These are phyloP conservation scores for Camptogramma bilineatum DNA, from an alignment of 2,888 invertebrate species.

Conservation along the genomic window DNA sequence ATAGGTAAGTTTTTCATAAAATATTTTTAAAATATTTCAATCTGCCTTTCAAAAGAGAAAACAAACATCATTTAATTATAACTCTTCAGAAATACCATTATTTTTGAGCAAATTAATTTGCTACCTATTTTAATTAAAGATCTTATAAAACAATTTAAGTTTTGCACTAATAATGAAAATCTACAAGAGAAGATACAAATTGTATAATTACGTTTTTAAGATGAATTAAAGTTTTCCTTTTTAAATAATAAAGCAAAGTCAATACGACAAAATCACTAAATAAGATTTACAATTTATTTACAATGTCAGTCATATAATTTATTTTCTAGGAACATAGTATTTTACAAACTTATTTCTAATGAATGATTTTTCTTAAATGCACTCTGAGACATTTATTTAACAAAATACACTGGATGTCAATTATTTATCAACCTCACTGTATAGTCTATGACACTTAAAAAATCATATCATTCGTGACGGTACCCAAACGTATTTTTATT, in stretches of 20 bases:
- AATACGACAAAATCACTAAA: constrained; percentile 31
- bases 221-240: neutral
- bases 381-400: constrained; percentile 21
- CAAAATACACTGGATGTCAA: neutral
- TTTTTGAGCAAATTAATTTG: constrained; percentile 10
- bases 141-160: neutral
- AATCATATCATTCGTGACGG: neutral
- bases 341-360: constrained; percentile 50
- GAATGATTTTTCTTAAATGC: constrained; percentile 29
- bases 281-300: constrained; percentile 50
- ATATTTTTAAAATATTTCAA: neutral
- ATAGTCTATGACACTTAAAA: neutral
- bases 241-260: constrained; percentile 6
- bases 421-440: neutral
- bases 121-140: neutral
- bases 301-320: constrained; percentile 56
- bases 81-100: neutral
- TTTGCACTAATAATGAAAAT: neutral
- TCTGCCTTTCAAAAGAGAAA: neutral
- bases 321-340: constrained; percentile 65
- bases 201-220: neutral
- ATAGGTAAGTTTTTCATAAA: neutral
- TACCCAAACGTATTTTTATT: neutral
- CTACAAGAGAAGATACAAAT: neutral
- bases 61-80: neutral